Evolutionary conservation across 2,113 vertebrate species (phyloP).

Genomic region (Vicugna pacos): DNA sequence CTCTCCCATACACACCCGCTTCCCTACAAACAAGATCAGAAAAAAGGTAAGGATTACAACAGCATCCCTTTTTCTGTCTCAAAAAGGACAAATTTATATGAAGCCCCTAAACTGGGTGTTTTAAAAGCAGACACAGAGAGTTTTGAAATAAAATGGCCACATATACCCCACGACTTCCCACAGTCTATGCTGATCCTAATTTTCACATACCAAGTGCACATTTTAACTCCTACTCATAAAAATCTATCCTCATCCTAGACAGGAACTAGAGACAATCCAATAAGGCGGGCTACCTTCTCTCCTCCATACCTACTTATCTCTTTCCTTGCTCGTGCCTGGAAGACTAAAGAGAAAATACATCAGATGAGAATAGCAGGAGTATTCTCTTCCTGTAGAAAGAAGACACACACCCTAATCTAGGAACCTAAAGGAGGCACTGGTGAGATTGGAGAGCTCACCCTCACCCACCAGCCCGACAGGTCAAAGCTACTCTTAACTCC

Average conservation of each 20-base stretch:
- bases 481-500: neutral
- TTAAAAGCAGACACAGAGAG: neutral
- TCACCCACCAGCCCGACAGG: neutral
- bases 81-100: neutral
- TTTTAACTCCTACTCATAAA: neutral
- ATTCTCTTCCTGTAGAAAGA: neutral
- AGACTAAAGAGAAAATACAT: neutral
- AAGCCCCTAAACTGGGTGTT: neutral
- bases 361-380: neutral
- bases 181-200: neutral
- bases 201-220: neutral
- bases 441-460: neutral
- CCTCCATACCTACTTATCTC: neutral
- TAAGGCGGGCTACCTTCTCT: neutral
- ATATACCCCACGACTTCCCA: neutral
- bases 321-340: neutral
- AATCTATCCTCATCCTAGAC: neutral
- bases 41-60: neutral
- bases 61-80: neutral
- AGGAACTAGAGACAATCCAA: neutral
- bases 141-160: neutral
- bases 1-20: conserved; percentile 97
- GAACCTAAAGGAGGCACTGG: neutral
- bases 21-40: conserved; percentile 88
- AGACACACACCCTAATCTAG: neutral